Evolutionary conservation across 1,140 invertebrate species (phyloP).

Genomic region (Aphaenogaster floridana): DNA sequence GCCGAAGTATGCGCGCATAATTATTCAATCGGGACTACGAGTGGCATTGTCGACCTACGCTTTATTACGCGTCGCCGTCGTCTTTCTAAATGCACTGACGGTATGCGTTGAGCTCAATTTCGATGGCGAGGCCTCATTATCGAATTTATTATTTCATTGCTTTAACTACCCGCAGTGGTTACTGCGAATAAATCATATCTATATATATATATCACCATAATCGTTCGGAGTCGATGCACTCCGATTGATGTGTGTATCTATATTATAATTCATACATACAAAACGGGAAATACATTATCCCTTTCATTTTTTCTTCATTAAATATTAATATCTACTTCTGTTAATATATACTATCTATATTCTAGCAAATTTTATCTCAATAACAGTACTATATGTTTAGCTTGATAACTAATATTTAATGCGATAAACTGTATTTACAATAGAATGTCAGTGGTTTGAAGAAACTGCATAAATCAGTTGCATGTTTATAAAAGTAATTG

Average conservation of each 20-base stretch:
- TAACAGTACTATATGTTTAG: neutral
- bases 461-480: neutral
- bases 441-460: neutral
- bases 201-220: slow-evolving; percentile 39
- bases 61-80: slow-evolving; percentile 70
- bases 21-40: slow-evolving; percentile 80
- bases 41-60: slow-evolving; percentile 77
- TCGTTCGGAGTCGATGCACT: slow-evolving; percentile 66
- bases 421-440: neutral
- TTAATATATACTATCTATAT: neutral
- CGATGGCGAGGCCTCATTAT: slow-evolving; percentile 70
- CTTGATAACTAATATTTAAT: neutral
- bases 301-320: neutral
- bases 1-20: slow-evolving; percentile 72
- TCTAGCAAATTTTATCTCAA: neutral
- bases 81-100: slow-evolving; percentile 67
- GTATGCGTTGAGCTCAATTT: slow-evolving; percentile 71
- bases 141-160: slow-evolving; percentile 73
- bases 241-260: slow-evolving; percentile 64
- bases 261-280: neutral
- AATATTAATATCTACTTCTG: neutral
- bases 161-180: slow-evolving; percentile 64
- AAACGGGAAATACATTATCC: neutral
- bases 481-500: neutral
- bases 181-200: slow-evolving; percentile 67